Evolutionary conservation across 1,140 invertebrate species (phyloP).

Genomic region (Triops longicaudatus): DNA sequence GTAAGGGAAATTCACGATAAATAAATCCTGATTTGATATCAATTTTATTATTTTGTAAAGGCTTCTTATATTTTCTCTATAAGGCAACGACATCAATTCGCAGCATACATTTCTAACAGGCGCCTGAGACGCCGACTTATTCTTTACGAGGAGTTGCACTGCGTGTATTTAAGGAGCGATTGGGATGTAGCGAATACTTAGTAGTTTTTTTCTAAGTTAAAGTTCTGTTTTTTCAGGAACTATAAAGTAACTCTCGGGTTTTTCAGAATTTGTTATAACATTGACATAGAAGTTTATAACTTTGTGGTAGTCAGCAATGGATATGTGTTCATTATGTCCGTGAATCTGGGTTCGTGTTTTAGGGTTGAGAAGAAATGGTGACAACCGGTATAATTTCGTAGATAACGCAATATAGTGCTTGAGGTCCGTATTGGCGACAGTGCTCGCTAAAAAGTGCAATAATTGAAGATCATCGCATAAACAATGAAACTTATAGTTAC

Average conservation of each 20-base stretch:
- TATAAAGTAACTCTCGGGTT: not conserved
- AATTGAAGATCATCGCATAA: slow-evolving; percentile 21
- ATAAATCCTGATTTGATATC: too few species aligned
- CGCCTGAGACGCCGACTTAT: too few species aligned
- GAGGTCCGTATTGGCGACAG: slow-evolving; percentile 50
- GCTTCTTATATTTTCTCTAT: too few species aligned
- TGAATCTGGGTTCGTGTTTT: slow-evolving; percentile 43
- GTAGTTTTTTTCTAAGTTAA: not conserved
- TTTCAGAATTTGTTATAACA: slow-evolving; percentile 46
- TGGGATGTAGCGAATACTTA: too few species aligned
- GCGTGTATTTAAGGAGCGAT: too few species aligned
- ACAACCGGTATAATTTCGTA: slow-evolving; percentile 46
- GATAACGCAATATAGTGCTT: slow-evolving; percentile 45
- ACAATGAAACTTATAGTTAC: slow-evolving; percentile 34
- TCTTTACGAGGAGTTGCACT: too few species aligned
- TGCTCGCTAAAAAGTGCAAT: slow-evolving; percentile 37
- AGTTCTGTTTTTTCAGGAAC: not conserved
- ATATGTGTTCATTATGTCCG: slow-evolving; percentile 49
- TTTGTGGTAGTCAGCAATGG: slow-evolving; percentile 43
- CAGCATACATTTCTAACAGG: too few species aligned
- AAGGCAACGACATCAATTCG: too few species aligned
- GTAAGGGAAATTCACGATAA: too few species aligned
- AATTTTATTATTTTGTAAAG: too few species aligned
- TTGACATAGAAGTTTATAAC: slow-evolving; percentile 48
- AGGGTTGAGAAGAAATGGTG: slow-evolving; percentile 41